Conservation (phyloP, 2,113 vertebrate species). For the Burhinus oedicnemus region DNA sequence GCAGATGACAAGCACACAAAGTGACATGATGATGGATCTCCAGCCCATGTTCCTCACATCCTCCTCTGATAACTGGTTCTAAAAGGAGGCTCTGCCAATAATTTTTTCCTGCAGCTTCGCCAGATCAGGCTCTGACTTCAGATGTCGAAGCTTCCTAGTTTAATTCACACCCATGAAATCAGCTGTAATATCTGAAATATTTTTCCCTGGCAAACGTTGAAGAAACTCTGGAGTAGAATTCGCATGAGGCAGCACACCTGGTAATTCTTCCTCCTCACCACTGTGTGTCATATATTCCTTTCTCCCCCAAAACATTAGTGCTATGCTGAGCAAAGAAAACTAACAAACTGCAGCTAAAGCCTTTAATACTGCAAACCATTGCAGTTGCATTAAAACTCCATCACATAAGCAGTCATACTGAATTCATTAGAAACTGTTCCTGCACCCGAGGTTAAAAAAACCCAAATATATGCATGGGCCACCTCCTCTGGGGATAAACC, state of each 20-base stretch:
- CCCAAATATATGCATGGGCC: too few relatives aligned
- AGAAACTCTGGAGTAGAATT: neutral
- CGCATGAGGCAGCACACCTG: rapidly evolving
- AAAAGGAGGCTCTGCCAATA: neutral
- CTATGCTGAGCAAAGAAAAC: neutral
- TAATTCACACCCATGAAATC: neutral
- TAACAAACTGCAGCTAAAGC: neutral
- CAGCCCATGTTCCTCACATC: neutral
- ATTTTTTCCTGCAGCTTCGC: neutral
- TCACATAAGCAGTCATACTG: neutral
- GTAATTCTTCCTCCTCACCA: neutral
- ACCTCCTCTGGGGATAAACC: neutral
- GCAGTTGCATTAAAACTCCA: neutral
- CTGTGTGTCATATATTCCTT: neutral
- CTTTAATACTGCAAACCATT: neutral
- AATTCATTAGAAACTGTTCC: neutral
- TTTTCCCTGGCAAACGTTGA: neutral
- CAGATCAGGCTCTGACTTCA: neutral
- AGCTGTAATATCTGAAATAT: neutral
- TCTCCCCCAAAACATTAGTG: neutral
- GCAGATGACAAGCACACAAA: neutral
- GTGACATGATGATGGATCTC: neutral
- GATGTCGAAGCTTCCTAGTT: neutral
- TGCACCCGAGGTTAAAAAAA: neutral
- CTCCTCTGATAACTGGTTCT: neutral